phyloP scores from a whole-genome alignment of 2,113 vertebrate genomes.

The Lipophrys pholis region DNA sequence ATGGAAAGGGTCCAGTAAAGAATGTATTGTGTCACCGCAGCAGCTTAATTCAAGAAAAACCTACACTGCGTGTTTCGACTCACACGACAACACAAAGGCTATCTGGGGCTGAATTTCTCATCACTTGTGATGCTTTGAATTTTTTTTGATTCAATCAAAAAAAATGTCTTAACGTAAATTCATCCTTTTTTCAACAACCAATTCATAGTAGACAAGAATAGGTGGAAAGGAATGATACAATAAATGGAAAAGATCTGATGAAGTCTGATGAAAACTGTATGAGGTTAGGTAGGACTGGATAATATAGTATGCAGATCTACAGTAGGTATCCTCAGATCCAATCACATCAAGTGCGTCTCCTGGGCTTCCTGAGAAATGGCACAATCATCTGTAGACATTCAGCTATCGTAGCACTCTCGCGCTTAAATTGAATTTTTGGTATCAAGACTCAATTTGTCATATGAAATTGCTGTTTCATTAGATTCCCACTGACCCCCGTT shows the following conservation, averaged over 20 bases:
- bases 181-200: no score
- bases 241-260: constrained; percentile 4
- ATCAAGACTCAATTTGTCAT: constrained; percentile 65
- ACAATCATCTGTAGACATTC: constrained; percentile 64
- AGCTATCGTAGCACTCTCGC: constrained; percentile 28
- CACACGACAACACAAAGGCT: no score
- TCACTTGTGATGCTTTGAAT: no score
- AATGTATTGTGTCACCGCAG: no score
- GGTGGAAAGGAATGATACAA: no score
- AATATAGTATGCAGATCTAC: constrained; percentile 3
- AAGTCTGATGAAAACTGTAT: constrained; percentile 28
- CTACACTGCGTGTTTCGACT: no score
- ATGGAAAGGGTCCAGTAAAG: no score
- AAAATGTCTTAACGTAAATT: no score
- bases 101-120: no score
- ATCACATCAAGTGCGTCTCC: constrained; percentile 46
- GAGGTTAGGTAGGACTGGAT: constrained; percentile 26
- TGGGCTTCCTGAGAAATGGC: constrained; percentile 36
- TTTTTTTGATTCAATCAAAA: no score
- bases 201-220: no score
- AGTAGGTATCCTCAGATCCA: constrained; percentile 32
- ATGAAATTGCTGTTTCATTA: constrained; percentile 66
- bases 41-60: no score
- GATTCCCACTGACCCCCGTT: constrained; percentile 61
- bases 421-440: constrained; percentile 59